These are phyloP conservation scores for Zoanthus solanderi DNA, from an alignment of 92 coral and sea anemone genomes.

Conservation along the genomic window DNA sequence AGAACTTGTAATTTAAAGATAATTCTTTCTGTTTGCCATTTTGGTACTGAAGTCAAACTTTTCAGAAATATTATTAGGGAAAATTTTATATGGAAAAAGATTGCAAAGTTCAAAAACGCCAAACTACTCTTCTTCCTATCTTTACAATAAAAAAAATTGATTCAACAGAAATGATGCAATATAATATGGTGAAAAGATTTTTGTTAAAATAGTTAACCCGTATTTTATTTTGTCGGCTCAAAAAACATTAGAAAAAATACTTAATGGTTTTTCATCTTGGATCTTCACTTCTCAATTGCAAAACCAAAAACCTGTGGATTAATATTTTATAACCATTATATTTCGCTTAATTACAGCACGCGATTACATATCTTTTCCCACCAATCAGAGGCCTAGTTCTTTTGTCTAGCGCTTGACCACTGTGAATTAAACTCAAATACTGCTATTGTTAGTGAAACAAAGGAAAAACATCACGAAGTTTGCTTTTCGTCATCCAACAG, in stretches of 20 bases:
- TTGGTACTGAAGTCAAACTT: background rate
- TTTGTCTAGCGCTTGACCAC: conserved; percentile 44
- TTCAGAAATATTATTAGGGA: conserved; percentile 12
- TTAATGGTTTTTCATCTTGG: background rate
- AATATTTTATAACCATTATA: conserved; percentile 42
- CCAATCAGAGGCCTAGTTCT: conserved; percentile 28
- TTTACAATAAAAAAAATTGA: conserved; percentile 10
- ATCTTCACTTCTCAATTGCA: background rate
- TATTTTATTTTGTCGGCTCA: background rate
- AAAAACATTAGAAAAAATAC: background rate
- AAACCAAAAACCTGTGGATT: conserved; percentile 41
- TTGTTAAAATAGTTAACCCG: background rate
- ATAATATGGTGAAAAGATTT: background rate
- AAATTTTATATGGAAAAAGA: background rate
- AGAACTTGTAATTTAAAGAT: background rate
- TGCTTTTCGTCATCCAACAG: conserved; percentile 44
- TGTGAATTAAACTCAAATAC: conserved; percentile 54
- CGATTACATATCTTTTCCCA: conserved; percentile 36
- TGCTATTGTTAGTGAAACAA: conserved; percentile 37
- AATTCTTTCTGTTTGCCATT: background rate
- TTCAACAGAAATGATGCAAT: background rate
- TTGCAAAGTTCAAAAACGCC: background rate
- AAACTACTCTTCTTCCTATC: background rate
- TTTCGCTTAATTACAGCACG: conserved; percentile 44
- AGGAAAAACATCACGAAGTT: conserved; percentile 49